Conservation (phyloP, 2,113 vertebrate genomes). For the Eulemur rufifrons region DNA sequence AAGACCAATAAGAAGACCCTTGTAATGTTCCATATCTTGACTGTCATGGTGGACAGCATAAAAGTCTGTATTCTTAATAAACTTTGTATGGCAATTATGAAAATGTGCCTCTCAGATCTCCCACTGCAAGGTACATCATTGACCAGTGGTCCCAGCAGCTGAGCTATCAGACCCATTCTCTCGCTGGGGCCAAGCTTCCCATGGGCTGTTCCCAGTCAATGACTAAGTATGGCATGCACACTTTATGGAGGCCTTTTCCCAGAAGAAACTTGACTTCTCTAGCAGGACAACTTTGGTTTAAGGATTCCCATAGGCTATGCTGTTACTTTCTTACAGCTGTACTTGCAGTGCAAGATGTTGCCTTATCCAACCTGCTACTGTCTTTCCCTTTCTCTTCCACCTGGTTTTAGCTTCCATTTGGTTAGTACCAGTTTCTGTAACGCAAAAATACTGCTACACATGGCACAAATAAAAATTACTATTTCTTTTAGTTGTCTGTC, state of each 20-base stretch:
- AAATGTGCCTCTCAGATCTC: not conserved
- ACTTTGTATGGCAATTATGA: not conserved
- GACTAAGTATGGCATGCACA: not conserved
- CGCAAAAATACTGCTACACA: not conserved
- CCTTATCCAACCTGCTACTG: not conserved
- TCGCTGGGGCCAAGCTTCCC: not conserved
- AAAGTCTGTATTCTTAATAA: not conserved
- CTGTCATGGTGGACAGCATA: not conserved
- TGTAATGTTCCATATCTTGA: not conserved
- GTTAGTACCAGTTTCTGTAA: not conserved
- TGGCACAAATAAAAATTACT: not conserved
- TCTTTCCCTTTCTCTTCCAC: not conserved
- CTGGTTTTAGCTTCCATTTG: not conserved
- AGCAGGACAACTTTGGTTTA: not conserved
- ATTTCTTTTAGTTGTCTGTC: conserved; percentile 9
- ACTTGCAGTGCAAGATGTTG: not conserved
- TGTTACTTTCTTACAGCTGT: not conserved
- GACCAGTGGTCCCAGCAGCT: not conserved
- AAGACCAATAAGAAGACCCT: not conserved
- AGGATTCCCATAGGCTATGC: not conserved
- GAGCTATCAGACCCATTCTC: not conserved
- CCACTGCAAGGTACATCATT: not conserved
- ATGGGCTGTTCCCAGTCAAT: not conserved
- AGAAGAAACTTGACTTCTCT: not conserved
- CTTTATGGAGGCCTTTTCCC: not conserved